phyloP scores from a whole-genome alignment of 2,797 vertebrate species.

The Caiman crocodilus region DNA sequence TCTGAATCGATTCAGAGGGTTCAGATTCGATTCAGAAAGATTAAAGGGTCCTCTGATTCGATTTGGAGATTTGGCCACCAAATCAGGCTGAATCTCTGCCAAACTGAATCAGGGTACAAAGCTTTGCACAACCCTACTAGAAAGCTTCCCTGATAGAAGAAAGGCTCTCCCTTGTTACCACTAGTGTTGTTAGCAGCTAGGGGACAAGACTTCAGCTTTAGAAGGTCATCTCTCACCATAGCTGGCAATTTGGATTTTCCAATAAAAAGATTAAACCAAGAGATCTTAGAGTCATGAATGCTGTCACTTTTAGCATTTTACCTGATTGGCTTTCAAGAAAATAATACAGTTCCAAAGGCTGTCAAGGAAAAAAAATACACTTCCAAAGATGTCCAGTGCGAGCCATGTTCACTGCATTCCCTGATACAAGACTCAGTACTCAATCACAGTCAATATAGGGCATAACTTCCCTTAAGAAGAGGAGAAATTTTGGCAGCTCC shows the following conservation, averaged over 20 bases:
- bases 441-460: accelerated
- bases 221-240: background rate
- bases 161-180: background rate
- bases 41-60: too few relatives aligned
- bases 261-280: too few relatives aligned
- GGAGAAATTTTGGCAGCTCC: background rate
- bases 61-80: too few relatives aligned
- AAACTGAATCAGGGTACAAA: too few relatives aligned
- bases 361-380: background rate
- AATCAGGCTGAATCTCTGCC: too few relatives aligned
- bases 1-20: too few relatives aligned
- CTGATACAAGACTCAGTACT: background rate
- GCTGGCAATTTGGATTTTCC: background rate
- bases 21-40: too few relatives aligned
- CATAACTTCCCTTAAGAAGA: background rate
- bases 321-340: background rate
- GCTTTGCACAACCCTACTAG: background rate
- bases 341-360: background rate
- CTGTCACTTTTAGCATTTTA: background rate
- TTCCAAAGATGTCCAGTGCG: background rate
- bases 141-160: background rate
- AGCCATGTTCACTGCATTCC: accelerated
- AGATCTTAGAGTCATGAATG: background rate
- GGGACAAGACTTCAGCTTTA: too few relatives aligned
- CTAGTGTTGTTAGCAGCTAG: background rate